Evolutionary conservation across 2,888 invertebrate genomes (phyloP), one percentile per base, ranked within the genome.

Genomic region (Acheta domesticus): DNA sequence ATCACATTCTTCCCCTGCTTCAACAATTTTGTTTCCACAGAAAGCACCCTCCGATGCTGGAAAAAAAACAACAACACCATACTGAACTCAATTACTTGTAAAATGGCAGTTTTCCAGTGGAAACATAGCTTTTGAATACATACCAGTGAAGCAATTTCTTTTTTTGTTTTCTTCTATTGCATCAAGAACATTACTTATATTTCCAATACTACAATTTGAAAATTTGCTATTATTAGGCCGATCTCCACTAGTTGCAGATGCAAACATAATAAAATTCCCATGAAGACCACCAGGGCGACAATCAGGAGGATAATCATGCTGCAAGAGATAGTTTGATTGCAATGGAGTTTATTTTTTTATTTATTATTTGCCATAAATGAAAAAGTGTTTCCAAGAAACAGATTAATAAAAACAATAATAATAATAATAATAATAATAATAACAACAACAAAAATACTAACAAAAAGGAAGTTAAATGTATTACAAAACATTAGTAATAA

Each of bases 221-320:
- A 99, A 99, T 86, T 96, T 94, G 85, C 97, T 97, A 88, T 99
- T 99, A 89, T 99, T 99, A 14, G 96, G 95, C 79, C 97, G 92
- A 89, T 99, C 98, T 78, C 99, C 99, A 82, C 97, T 97, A 0
- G 99, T 99, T 12, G 99, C 99, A 78, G 98, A 98, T 20, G 98
- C 97, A 88, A 98, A 99, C 99, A 99, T 99, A 85, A 99, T 99
- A 88, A 92, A 99, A 90, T 99, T 99, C 80, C 99, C 99, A 83
- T 92, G 92, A 62, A 93, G 90, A 12, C 97, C 96, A 80, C 97
- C 97, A 1, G 98, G 96, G 81, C 96, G 91, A 86, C 96, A 96
- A 84, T 96, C 94, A 23, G 92, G 92, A 1, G 96, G 96, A 87
- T 94, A 96, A 88, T 98, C 98, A 87, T 98, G 98, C 97, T 97